These are phyloP conservation scores for Porites lutea DNA, from an alignment of 64 coral and sea anemone genomes.

Conservation along the genomic window DNA sequence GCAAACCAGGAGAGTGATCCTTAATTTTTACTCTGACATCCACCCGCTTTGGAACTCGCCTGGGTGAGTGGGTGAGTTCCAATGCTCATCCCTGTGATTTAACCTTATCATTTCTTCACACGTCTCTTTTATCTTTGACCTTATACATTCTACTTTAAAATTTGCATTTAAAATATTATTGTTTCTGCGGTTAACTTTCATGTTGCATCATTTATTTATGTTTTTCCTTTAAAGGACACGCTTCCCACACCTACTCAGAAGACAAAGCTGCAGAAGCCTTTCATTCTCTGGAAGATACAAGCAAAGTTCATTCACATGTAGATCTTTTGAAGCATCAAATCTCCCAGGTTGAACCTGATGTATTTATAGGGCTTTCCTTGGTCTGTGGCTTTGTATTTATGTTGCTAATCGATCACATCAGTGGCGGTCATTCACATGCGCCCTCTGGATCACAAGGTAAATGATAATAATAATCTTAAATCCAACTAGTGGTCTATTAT, in stretches of 20 bases:
- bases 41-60: too few species aligned
- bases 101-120: neutral
- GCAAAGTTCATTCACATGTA: conserved; percentile 24
- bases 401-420: conserved; percentile 91
- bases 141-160: neutral
- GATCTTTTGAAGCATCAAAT: conserved; percentile 70
- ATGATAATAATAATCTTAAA: too few species aligned
- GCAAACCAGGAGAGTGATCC: too few species aligned
- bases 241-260: neutral
- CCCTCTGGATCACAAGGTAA: conserved; percentile 43
- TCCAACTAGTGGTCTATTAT: too few species aligned
- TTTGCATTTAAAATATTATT: neutral
- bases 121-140: neutral
- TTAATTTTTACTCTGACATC: too few species aligned
- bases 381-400: conserved; percentile 97
- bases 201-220: neutral
- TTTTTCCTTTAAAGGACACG: conserved; percentile 21
- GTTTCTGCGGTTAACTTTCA: too few species aligned
- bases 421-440: conserved; percentile 94
- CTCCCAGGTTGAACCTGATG: conserved; percentile 85
- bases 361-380: conserved; percentile 95
- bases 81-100: too few species aligned
- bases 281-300: neutral
- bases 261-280: neutral
- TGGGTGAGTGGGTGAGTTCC: too few species aligned